Evolutionary conservation across 2,888 invertebrate species (phyloP).

Genomic region (Drosophila silvestris): DNA sequence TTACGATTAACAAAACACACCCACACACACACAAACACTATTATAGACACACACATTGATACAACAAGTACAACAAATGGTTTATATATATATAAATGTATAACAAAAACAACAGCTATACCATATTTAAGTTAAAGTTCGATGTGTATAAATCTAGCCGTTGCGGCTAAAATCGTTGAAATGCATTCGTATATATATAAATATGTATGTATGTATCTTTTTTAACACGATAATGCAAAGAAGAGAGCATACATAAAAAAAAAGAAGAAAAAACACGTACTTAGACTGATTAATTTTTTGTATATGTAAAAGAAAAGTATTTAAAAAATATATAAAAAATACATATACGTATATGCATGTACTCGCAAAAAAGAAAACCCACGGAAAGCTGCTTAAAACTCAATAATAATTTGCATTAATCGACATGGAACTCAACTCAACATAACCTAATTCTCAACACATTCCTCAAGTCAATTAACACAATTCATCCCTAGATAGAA

Average conservation of each 20-base stretch:
- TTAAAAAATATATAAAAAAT: slow-evolving; percentile 47
- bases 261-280: slow-evolving; percentile 52
- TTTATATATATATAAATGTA: slow-evolving; percentile 24
- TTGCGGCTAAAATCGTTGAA: slow-evolving; percentile 35
- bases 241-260: slow-evolving; percentile 12
- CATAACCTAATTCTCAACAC: slow-evolving; percentile 17
- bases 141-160: slow-evolving; percentile 37
- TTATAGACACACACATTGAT: slow-evolving; percentile 15
- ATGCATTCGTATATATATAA: slow-evolving; percentile 15
- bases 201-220: slow-evolving; percentile 14
- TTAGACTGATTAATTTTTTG: slow-evolving; percentile 82
- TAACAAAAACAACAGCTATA: slow-evolving; percentile 27
- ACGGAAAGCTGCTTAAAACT: slow-evolving; percentile 50
- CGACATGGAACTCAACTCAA: slow-evolving; percentile 17
- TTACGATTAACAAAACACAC: slow-evolving; percentile 44
- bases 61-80: slow-evolving; percentile 35
- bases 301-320: slow-evolving; percentile 62
- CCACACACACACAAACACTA: slow-evolving; percentile 29
- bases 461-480: slow-evolving; percentile 58
- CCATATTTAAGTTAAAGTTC: slow-evolving; percentile 53
- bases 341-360: slow-evolving; percentile 18
- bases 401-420: slow-evolving; percentile 39
- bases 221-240: slow-evolving; percentile 24
- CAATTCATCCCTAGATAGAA: slow-evolving; percentile 29
- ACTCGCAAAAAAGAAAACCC: slow-evolving; percentile 16